These are phyloP conservation scores for Scophthalmus maximus DNA, from an alignment of 2,113 vertebrate genomes.

Conservation along the genomic window DNA sequence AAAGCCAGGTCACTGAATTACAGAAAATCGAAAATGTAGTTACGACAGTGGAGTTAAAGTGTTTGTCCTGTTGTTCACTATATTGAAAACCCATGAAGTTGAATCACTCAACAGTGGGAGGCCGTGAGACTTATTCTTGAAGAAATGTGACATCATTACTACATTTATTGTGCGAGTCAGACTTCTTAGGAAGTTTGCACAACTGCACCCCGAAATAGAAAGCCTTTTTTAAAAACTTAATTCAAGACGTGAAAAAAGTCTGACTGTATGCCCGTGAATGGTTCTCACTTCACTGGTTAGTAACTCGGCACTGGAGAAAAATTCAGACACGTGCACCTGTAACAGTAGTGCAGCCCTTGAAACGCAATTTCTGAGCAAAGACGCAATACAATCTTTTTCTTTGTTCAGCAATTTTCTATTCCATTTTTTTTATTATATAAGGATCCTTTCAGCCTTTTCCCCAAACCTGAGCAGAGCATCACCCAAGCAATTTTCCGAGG, in stretches of 20 bases:
- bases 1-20: background rate
- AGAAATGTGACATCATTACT: conserved; percentile 21
- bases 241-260: background rate
- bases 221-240: background rate
- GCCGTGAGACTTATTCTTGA: background rate
- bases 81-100: background rate
- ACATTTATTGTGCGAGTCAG: conserved; percentile 23
- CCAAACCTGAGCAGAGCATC: background rate
- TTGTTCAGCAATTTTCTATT: conserved; percentile 18
- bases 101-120: conserved; percentile 4
- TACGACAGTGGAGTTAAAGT: background rate
- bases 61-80: background rate
- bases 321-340: too few species aligned
- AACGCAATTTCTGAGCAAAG: conserved; percentile 5
- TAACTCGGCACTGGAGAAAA: background rate
- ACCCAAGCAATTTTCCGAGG: background rate
- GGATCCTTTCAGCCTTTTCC: background rate
- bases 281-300: conserved; percentile 3
- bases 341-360: conserved; percentile 8
- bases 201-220: conserved; percentile 4
- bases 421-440: background rate
- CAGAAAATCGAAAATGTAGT: conserved; percentile 1
- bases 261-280: background rate
- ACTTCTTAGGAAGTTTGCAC: conserved; percentile 15
- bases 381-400: background rate